Conservation (phyloP, 2,113 vertebrate genomes). For the Prietella phreatophila region DNA sequence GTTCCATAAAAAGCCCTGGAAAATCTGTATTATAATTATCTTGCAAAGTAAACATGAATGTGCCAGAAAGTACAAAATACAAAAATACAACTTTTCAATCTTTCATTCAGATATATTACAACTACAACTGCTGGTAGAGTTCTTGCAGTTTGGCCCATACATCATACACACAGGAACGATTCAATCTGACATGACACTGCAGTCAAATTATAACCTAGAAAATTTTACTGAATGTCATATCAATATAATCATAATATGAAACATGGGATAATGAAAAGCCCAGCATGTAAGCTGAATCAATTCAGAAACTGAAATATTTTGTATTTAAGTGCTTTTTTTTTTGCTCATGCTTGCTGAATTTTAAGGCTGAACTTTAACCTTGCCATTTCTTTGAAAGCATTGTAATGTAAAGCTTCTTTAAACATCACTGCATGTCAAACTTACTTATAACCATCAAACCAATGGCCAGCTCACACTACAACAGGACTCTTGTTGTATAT, state of each 20-base stretch:
- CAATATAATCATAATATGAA: constrained; percentile 37
- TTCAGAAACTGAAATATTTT: constrained; percentile 48
- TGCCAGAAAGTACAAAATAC: constrained; percentile 35
- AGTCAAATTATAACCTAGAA: constrained; percentile 40
- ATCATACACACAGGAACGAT: constrained; percentile 27
- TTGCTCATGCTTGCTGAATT: constrained; percentile 36
- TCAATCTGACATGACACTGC: constrained; percentile 19
- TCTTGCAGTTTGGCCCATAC: constrained; percentile 28
- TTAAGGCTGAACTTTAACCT: constrained; percentile 15
- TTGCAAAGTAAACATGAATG: constrained; percentile 25
- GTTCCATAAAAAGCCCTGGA: constrained; percentile 29
- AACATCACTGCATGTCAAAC: constrained; percentile 42
- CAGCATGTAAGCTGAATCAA: constrained; percentile 31
- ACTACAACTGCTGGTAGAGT: constrained; percentile 21
- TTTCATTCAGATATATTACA: constrained; percentile 24
- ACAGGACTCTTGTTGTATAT: constrained; percentile 35
- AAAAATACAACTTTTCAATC: constrained; percentile 37
- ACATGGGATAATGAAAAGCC: constrained; percentile 18
- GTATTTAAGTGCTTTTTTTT: constrained; percentile 72
- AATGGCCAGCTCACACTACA: constrained; percentile 62
- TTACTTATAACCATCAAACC: constrained; percentile 45
- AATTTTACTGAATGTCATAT: constrained; percentile 38
- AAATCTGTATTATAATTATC: constrained; percentile 29
- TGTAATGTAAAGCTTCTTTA: constrained; percentile 38
- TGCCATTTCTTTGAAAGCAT: constrained; percentile 47